Conservation (phyloP, 2,113 vertebrate genomes). For the Chamaea fasciata region DNA sequence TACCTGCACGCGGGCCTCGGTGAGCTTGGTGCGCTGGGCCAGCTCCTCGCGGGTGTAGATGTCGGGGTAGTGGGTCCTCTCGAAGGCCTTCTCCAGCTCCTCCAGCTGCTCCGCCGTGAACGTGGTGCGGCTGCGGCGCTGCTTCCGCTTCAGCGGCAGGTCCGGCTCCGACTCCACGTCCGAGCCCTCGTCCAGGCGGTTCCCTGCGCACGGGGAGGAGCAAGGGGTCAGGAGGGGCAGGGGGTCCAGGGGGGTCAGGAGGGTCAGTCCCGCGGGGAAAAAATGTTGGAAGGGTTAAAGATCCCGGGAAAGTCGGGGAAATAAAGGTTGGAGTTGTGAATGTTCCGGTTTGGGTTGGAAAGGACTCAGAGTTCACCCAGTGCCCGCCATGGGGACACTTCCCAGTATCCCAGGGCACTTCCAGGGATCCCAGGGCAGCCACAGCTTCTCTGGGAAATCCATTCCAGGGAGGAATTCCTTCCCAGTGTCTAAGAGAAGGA, state of each 20-base stretch:
- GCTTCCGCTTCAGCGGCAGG: constrained; percentile 94
- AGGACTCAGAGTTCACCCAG: fast-evolving
- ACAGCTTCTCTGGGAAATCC: background rate
- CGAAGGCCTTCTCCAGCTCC: constrained; percentile 97
- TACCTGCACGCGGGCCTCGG: constrained; percentile 95
- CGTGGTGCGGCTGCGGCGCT: constrained; percentile 94
- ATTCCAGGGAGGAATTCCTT: background rate
- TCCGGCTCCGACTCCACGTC: constrained; percentile 96
- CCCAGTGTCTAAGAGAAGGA: background rate
- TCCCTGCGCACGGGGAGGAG: constrained; percentile 68
- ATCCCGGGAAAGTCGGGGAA: fast-evolving
- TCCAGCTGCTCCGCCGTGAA: constrained; percentile 98
- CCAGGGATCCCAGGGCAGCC: background rate
- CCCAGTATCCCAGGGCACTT: fast-evolving
- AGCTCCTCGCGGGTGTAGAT: constrained; percentile 98
- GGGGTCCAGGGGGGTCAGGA: too few species aligned
- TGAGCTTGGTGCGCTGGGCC: constrained; percentile 97
- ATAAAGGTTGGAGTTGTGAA: fast-evolving
- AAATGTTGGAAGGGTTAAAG: too few species aligned
- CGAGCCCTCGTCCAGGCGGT: constrained; percentile 91
- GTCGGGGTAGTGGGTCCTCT: constrained; percentile 97
- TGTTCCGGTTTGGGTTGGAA: background rate
- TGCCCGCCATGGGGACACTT: background rate
- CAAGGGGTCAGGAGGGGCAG: background rate
- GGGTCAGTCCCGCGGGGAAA: background rate